These are phyloP conservation scores for Metacarcinus magister DNA, from an alignment of 2,888 invertebrate species.

Conservation along the genomic window DNA sequence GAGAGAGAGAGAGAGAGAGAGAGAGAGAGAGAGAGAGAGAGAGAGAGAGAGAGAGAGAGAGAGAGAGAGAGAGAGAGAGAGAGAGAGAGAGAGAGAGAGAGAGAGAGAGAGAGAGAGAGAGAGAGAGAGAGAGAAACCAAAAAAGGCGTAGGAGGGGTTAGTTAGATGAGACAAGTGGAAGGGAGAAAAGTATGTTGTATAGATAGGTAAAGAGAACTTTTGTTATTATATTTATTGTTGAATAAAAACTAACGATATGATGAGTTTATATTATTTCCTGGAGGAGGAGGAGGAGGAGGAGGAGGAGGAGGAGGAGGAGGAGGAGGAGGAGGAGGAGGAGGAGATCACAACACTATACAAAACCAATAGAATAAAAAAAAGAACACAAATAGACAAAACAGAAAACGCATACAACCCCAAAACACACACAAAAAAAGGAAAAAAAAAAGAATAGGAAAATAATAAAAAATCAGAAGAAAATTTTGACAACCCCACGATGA, in stretches of 20 bases:
- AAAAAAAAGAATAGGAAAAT: no score
- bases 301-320: not conserved
- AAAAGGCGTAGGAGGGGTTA: not conserved
- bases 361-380: no score
- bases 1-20: constrained; percentile 2
- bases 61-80: not conserved
- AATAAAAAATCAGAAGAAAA: no score
- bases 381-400: no score
- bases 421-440: no score
- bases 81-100: constrained; percentile 14
- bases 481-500: no score
- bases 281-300: not conserved
- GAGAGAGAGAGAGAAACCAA: no score
- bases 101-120: constrained; percentile 43
- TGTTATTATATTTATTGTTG: constrained; percentile 15
- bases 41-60: constrained; percentile 47
- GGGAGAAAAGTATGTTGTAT: not conserved
- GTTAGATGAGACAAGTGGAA: not conserved
- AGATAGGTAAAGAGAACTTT: not conserved
- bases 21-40: constrained; percentile 56
- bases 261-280: not conserved
- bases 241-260: not conserved
- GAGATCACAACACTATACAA: no score
- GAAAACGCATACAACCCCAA: no score
- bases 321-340: not conserved